These are phyloP conservation scores for Sternarchorhynchus goeldii DNA, from an alignment of 2,797 vertebrate species.

Conservation along the genomic window DNA sequence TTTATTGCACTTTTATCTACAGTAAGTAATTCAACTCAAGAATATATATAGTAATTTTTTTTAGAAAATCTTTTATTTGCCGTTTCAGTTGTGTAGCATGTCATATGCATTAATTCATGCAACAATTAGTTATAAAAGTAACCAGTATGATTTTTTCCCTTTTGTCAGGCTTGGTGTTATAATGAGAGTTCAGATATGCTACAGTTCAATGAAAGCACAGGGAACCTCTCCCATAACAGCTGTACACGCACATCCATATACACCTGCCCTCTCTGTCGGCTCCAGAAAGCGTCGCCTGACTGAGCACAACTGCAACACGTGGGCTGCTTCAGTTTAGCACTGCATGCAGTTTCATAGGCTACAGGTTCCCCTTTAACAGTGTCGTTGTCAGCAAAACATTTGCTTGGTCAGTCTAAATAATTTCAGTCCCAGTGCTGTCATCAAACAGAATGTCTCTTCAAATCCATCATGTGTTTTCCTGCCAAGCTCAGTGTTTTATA, in stretches of 20 bases:
- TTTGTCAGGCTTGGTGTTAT: not conserved
- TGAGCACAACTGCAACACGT: constrained; percentile 7
- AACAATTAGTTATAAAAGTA: not conserved
- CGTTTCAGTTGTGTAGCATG: not conserved
- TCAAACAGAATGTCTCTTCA: constrained; percentile 40
- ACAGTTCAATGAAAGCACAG: not conserved
- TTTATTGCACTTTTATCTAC: constrained; percentile 25
- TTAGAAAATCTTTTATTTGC: not conserved
- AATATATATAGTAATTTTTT: not conserved
- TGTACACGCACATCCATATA: not conserved
- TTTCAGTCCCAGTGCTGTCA: constrained; percentile 37
- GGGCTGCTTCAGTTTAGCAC: constrained; percentile 31
- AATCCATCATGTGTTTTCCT: constrained; percentile 33
- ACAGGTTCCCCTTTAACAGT: constrained; percentile 47
- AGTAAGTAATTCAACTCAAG: constrained; percentile 17
- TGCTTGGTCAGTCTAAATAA: constrained; percentile 60
- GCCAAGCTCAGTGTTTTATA: not conserved
- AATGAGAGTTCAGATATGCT: not conserved
- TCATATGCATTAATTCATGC: not conserved
- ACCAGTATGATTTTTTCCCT: not conserved
- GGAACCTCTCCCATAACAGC: not conserved
- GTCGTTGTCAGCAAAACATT: constrained; percentile 61
- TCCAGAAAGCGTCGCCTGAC: not conserved
- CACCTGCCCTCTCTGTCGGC: not conserved
- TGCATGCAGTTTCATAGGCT: constrained; percentile 56